A percentile compares a stretch with the other conserved stretches of the same genome.
These are phyloP conservation scores for Pseudoatta argentina DNA, from an alignment of 1,140 invertebrate species.

Conservation along the genomic window DNA sequence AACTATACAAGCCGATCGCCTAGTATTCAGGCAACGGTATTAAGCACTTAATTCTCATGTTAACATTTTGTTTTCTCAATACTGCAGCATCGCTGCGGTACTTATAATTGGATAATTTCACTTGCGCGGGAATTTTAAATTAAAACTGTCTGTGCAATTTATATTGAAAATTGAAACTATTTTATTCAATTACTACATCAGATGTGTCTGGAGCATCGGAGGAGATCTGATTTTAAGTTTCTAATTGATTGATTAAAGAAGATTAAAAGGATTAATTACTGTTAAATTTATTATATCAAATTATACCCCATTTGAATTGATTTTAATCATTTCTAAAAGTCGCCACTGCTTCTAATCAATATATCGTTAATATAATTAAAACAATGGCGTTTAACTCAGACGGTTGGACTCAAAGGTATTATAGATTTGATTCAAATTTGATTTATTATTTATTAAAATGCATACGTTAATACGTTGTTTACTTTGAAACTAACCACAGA, in stretches of 20 bases:
- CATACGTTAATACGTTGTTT: no score
- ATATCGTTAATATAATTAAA: no score
- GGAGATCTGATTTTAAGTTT: background rate
- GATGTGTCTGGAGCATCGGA: no score
- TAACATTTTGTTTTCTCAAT: constrained; percentile 19
- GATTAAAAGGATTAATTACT: background rate
- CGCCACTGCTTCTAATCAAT: no score
- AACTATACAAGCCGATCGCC: background rate
- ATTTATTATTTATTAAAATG: no score
- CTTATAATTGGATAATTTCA: constrained; percentile 11
- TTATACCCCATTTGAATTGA: no score
- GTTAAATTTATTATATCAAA: no score
- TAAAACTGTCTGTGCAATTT: background rate
- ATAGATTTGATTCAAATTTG: no score
- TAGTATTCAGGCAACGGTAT: background rate
- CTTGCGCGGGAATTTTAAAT: constrained; percentile 1
- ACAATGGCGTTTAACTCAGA: no score
- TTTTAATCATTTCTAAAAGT: no score
- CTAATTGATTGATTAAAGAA: background rate
- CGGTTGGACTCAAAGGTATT: no score
- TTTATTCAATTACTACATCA: background rate
- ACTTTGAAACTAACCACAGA: no score
- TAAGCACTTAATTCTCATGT: constrained; percentile 6
- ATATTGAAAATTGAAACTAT: background rate
- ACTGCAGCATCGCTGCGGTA: background rate